A percentile compares a stretch with the other conserved stretches of the same genome.
phyloP scores from a whole-genome alignment of 2,113 vertebrate species.

The Marmota flaviventris region DNA sequence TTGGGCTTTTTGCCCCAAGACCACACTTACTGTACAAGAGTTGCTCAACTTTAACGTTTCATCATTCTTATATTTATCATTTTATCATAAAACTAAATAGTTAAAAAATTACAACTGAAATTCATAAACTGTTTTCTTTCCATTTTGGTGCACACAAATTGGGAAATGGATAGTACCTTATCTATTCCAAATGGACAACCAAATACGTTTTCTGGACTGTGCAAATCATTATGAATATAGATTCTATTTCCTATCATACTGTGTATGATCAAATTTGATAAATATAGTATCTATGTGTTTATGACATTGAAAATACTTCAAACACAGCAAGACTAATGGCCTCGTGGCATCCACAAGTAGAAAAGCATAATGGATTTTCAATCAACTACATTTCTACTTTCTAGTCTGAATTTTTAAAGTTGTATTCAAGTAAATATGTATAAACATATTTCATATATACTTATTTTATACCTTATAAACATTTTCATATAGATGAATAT shows the following conservation, averaged over 20 bases:
- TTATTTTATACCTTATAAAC: background rate
- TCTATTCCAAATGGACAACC: background rate
- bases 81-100: background rate
- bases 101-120: background rate
- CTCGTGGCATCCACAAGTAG: background rate
- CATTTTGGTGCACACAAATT: background rate
- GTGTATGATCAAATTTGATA: background rate
- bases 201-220: background rate
- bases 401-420: background rate
- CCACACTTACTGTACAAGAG: background rate
- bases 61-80: background rate
- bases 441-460: background rate
- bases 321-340: background rate
- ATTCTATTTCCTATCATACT: background rate
- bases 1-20: background rate
- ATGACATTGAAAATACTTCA: background rate
- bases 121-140: constrained; percentile 32
- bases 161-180: background rate
- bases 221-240: background rate
- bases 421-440: background rate
- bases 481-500: background rate
- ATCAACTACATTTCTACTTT: background rate
- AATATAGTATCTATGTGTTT: background rate
- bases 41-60: background rate
- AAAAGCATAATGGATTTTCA: constrained; percentile 48